A percentile compares a stretch with the other conserved stretches of the same genome.
phyloP scores from a whole-genome alignment of 2,888 invertebrate species.

The Zygothrica quintamaculata region DNA sequence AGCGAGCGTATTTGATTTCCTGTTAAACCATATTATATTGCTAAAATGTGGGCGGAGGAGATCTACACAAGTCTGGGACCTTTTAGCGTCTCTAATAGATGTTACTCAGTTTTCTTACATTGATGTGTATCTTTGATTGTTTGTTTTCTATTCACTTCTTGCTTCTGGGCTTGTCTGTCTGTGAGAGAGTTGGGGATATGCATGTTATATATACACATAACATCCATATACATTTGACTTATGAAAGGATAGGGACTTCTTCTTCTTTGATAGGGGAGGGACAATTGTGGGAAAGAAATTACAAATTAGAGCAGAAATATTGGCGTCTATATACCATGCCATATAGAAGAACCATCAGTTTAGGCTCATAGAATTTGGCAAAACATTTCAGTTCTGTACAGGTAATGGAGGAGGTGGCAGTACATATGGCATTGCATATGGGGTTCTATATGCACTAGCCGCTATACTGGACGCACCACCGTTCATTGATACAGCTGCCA shows the following conservation, averaged over 20 bases:
- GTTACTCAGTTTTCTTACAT: conserved; percentile 31
- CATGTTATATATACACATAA: too few species aligned
- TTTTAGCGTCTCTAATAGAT: conserved; percentile 27
- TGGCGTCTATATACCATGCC: too few species aligned
- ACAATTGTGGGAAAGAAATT: conserved; percentile 70
- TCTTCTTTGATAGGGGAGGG: conserved; percentile 32
- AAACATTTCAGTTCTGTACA: conserved; percentile 82
- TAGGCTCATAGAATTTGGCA: conserved; percentile 59
- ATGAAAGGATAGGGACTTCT: too few species aligned
- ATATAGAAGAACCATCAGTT: conserved; percentile 50
- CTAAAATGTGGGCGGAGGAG: conserved; percentile 75
- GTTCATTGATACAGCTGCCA: conserved; percentile 64
- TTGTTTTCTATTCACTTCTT: conserved; percentile 12
- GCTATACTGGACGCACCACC: conserved; percentile 58
- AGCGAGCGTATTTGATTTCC: conserved; percentile 74
- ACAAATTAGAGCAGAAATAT: conserved; percentile 59
- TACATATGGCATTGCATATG: conserved; percentile 82
- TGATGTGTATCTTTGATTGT: conserved; percentile 24
- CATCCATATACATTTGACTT: too few species aligned
- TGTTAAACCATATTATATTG: conserved; percentile 76
- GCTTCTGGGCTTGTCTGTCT: conserved; percentile 24
- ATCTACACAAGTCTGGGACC: conserved; percentile 61
- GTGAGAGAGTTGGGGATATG: conserved; percentile 19
- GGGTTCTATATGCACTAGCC: conserved; percentile 65
- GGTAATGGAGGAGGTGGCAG: conserved; percentile 84